Evolutionary conservation across 2,113 vertebrate genomes (phyloP), one percentile per base, ranked within the genome.

Genomic region (Lepus europaeus): DNA sequence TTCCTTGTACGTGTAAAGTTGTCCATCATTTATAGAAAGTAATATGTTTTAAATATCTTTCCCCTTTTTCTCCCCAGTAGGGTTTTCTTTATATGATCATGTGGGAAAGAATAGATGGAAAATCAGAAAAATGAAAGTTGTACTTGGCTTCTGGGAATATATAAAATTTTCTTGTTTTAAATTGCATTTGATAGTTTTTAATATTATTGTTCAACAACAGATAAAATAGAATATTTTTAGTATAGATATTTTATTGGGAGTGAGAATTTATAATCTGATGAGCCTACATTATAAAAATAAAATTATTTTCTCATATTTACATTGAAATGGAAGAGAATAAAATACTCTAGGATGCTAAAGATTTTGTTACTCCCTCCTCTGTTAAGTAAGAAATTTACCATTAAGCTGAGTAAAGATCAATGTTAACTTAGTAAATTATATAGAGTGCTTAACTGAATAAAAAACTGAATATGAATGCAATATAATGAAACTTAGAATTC

Each of bases 401-500:
- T 89, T 27, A 80, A 74, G 1, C 23, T 81, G 39, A 93, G 17
- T 74, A 85, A 81, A 66, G 68, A 91, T 93, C 33, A 84, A 9
- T 87, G 4, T 61, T 89, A 80, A 33, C 6, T 76, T 86, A 27
- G 9, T 39, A 68, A 53, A 45, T 86, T 91, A 81, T 89, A 90
- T 36, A 96, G 33, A 53, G 10, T 88, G 31, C 45, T 85, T 90
- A 51, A 49, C 63, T 89, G 59, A 66, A 78, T 72, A 4, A 92
- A 91, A 91, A 68, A 87, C 64, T 74, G 11, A 73, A 36, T 94
- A 49, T 51, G 39, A 51, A 33, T 63, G n/a, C 25, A 61, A 16
- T 49, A 91, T 76, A 80, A 92, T 91, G 85, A 81, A 87, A 86
- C 39, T 80, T 78, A 73, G 36, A 88, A 80, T 95, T 53, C 36